Base-by-base conservation (phyloP, 2,888 invertebrate species). In the Dolichomitus sp. region DNA sequence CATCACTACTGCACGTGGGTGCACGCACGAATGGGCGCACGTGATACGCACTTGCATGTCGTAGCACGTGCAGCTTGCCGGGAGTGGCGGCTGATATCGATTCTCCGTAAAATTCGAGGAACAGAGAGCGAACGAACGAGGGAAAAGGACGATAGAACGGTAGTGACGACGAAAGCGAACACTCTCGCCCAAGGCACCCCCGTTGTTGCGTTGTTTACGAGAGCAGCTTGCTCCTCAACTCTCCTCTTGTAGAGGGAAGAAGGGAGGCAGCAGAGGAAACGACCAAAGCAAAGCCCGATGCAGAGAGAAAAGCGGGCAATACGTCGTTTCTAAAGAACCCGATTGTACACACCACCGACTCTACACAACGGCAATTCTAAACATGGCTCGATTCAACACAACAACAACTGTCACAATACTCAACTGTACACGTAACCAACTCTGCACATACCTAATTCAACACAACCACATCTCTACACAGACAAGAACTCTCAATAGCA, bases 41-140 rank as follows among this genome's bases (percentile, higher is more conserved):
- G 80, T 80, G 85, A 83, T 82, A 68, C 65, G 72, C 80, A 72
- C 76, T 80, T 66, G 75, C 82, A 79, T 82, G 79, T 66, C 74
- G 74, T 57, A 69, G 42, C 82, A 82, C 79, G 79, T 82, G 82
- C 73, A 61, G 48, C 33, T 72, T 72, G 59, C 23, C 80, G 82
- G 80, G 81, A 83, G 80, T 82, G 84, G 80, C 81, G 48, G 68
- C 50, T 50, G 59, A 75, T 86, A 88, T 88, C 85, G 88, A 88
- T 88, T 88, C 80, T 83, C 83, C 85, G 84, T 86, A 85, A 88
- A 87, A 86, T 88, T 85, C 80, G 82, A 83, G 74, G 79, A 85
- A 61, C 57, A 57, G 48, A 75, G 54, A 37, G 23, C 57, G 68
- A 69, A 50, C 27, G 74, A 54, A 27, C 14, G 42, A 65, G n/a